Evolutionary conservation across 2,113 vertebrate genomes (phyloP).

Genomic region (Nibea coibor): DNA sequence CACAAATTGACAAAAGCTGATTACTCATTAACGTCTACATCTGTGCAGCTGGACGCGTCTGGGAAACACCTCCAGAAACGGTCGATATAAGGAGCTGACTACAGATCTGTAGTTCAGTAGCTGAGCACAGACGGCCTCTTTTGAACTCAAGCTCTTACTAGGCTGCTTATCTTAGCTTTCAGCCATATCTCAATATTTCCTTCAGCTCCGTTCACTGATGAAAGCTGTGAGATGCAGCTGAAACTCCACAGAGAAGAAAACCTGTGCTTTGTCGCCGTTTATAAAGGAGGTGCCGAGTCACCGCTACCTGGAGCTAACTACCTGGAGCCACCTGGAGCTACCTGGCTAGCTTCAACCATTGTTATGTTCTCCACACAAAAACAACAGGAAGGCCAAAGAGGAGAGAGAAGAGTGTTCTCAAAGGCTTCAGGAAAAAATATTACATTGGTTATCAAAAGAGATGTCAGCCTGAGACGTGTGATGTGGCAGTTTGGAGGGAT

Average conservation of each 20-base stretch:
- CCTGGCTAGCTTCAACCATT: no score
- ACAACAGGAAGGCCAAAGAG: no score
- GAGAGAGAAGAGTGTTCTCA: no score
- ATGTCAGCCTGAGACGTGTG: no score
- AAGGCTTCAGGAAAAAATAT: no score
- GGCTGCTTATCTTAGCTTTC: not conserved
- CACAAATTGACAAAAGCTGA: not conserved
- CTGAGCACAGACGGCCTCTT: not conserved
- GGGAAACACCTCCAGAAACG: not conserved
- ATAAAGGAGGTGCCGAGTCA: no score
- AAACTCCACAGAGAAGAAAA: not conserved
- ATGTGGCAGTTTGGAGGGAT: no score
- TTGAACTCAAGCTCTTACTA: not conserved
- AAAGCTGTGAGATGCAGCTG: not conserved
- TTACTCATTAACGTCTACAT: constrained; percentile 4
- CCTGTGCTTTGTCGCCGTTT: no score
- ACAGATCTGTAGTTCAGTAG: not conserved
- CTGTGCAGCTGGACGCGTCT: not conserved
- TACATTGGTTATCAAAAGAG: no score
- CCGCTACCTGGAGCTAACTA: no score
- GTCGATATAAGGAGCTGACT: not conserved
- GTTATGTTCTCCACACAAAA: no score
- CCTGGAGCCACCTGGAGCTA: no score
- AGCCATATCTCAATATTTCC: not conserved
- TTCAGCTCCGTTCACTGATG: not conserved